Conservation (phyloP, 2,797 vertebrate genomes). For the Anisognathus igniventris region DNA sequence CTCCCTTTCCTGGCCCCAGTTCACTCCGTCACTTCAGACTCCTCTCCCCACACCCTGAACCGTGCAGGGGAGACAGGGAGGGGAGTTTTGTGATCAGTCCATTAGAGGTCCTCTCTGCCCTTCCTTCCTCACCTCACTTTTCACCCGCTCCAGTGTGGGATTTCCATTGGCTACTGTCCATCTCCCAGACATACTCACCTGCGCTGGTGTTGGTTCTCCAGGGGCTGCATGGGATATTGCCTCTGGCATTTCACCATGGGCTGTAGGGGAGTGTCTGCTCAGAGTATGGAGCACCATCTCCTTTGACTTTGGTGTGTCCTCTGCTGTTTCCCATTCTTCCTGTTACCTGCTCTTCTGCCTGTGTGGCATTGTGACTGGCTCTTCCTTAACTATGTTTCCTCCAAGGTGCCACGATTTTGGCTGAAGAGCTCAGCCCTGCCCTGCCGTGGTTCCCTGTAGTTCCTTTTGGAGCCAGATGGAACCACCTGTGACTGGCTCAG, state of each 20-base stretch:
- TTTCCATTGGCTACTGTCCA: background rate
- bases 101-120: background rate
- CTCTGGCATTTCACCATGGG: background rate
- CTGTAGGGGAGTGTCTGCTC: background rate
- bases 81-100: background rate
- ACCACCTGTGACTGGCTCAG: background rate
- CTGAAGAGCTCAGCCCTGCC: background rate
- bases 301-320: background rate
- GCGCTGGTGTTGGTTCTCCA: background rate
- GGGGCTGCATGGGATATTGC: background rate
- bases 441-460: accelerated
- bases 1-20: background rate
- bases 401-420: background rate
- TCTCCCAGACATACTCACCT: background rate
- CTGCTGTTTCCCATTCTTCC: background rate
- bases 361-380: background rate
- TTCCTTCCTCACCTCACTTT: background rate
- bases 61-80: accelerated
- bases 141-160: background rate
- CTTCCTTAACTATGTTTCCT: background rate
- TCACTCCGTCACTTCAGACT: background rate
- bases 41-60: accelerated
- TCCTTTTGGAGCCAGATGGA: background rate
- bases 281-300: background rate
- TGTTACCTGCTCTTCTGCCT: background rate